A percentile compares a stretch with the other conserved stretches of the same genome.
Conservation (phyloP, 1,140 invertebrate species). For the Aricia agestis region DNA sequence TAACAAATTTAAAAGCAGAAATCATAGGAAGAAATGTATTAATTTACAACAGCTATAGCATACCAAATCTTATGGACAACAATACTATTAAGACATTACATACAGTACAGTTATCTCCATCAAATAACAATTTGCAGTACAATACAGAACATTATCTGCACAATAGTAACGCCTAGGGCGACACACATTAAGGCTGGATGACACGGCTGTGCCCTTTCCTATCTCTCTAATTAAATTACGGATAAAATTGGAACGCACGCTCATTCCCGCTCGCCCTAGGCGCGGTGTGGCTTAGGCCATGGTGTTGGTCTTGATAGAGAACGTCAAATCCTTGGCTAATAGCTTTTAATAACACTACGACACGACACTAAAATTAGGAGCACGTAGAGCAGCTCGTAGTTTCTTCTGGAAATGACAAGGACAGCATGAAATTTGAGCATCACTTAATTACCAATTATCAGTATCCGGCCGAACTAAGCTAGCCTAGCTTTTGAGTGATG, state of each 20-base stretch:
- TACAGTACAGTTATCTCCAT: not conserved
- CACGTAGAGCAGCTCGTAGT: no score
- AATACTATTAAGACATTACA: not conserved
- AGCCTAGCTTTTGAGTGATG: no score
- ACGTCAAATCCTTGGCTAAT: not conserved
- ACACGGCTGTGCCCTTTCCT: constrained; percentile 38
- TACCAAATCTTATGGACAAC: not conserved
- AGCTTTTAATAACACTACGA: not conserved
- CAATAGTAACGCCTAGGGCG: constrained; percentile 33
- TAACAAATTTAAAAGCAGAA: no score
- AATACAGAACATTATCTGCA: not conserved
- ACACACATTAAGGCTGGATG: constrained; percentile 42
- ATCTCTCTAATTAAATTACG: constrained; percentile 51
- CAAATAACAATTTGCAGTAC: not conserved
- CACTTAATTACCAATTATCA: no score
- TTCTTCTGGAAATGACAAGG: no score
- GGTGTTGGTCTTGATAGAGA: not conserved
- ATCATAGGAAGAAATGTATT: no score
- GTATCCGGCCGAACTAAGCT: no score
- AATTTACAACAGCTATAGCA: no score
- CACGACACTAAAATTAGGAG: no score
- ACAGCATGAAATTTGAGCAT: no score
- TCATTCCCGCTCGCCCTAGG: not conserved
- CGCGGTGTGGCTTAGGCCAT: not conserved
- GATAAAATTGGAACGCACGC: constrained; percentile 36